These are phyloP conservation scores for Galeopterus variegatus DNA, from an alignment of 2,113 vertebrate genomes.

Conservation along the genomic window DNA sequence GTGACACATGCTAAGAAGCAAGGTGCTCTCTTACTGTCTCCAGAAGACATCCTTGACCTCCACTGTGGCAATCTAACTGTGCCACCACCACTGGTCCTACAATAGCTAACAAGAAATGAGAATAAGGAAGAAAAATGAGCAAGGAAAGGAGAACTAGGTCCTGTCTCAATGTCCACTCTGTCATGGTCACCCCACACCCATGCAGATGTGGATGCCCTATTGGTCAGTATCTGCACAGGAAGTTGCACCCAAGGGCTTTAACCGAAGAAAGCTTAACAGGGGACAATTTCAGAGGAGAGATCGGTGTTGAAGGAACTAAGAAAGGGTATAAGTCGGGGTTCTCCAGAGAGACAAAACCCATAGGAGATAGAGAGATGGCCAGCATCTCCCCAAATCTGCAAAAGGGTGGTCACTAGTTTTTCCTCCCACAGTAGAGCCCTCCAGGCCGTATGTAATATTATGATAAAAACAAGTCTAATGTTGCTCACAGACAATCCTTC, in stretches of 20 bases:
- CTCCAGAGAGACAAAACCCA: too few species aligned
- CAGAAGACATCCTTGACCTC: background rate
- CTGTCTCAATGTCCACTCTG: background rate
- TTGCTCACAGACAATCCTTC: background rate
- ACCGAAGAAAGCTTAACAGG: background rate
- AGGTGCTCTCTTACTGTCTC: background rate
- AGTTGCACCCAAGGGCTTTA: background rate
- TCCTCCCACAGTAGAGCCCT: background rate
- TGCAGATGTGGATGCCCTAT: rapidly evolving
- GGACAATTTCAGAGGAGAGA: background rate
- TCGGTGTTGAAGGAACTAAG: background rate
- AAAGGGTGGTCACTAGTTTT: background rate
- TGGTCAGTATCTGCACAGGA: background rate
- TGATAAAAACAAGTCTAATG: background rate
- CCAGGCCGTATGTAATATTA: background rate
- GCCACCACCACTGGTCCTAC: background rate
- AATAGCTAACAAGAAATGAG: background rate
- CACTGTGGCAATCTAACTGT: rapidly evolving
- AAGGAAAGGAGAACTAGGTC: background rate
- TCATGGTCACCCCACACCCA: background rate
- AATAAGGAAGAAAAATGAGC: too few species aligned
- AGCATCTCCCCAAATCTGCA: background rate
- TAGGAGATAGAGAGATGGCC: too few species aligned
- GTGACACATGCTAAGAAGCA: background rate
- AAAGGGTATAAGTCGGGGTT: too few species aligned